Percentiles rank a stretch among this genome's conserved stretches.
These are phyloP conservation scores for Agonopterix arenella DNA, from an alignment of 2,888 invertebrate genomes.

Conservation along the genomic window DNA sequence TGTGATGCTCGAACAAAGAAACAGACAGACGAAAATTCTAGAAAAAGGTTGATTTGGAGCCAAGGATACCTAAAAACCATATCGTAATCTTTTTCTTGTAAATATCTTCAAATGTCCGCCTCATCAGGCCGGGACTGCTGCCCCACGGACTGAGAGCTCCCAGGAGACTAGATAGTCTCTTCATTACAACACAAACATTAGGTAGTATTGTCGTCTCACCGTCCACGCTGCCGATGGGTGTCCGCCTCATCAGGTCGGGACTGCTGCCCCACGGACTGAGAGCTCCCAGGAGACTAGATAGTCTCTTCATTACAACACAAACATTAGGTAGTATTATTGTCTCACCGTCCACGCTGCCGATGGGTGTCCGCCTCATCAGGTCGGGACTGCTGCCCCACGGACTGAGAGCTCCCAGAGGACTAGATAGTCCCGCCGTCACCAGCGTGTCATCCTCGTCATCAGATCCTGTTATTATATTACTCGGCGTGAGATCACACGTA, in stretches of 20 bases:
- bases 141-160: conserved; percentile 69
- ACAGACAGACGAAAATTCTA: too few species aligned
- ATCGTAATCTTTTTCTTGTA: too few species aligned
- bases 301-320: too few species aligned
- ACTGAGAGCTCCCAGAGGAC: conserved; percentile 63
- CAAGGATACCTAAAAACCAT: too few species aligned
- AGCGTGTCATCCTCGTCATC: conserved; percentile 66
- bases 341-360: conserved; percentile 42
- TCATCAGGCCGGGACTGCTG: conserved; percentile 55
- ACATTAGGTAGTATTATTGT: too few species aligned
- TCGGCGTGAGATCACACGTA: background rate
- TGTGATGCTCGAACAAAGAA: too few species aligned
- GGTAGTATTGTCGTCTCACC: conserved; percentile 18
- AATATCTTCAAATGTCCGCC: too few species aligned
- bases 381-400: conserved; percentile 69
- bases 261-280: conserved; percentile 67
- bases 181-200: too few species aligned
- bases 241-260: conserved; percentile 52
- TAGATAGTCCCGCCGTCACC: conserved; percentile 58
- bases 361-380: conserved; percentile 45
- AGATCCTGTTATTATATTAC: conserved; percentile 40
- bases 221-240: conserved; percentile 46
- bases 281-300: conserved; percentile 61
- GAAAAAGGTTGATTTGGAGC: too few species aligned
- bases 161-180: conserved; percentile 55